Evolutionary conservation across 2,888 invertebrate genomes (phyloP), one percentile per base, ranked within the genome.

Genomic region (Lasiommata megera): DNA sequence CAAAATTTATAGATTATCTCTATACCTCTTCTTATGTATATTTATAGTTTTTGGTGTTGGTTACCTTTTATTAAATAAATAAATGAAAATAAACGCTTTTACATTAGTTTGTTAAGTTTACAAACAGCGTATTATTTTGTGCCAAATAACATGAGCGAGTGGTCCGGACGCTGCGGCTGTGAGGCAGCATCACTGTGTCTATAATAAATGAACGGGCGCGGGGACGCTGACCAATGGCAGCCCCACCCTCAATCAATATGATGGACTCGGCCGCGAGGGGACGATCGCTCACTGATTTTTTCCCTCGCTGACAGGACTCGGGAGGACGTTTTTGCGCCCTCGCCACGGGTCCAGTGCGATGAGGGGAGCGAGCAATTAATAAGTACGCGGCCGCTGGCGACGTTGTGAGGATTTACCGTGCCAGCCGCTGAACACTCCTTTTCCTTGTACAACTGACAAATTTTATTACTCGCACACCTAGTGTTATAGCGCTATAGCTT

Each of bases 181-280:
- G 43, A 71, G 72, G 74, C 81, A 84, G 87, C 84, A 86, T 87
- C 88, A 77, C 82, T 76, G 79, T 88, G 90, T 91, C 89, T 91
- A 91, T 91, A 91, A 91, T 91, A 92, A 91, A 92, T 91, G 92
- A 92, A 89, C 83, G 85, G 84, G 83, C 82, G 85, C 83, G 84
- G 88, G 86, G 85, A 84, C 79, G 88, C 86, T 89, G 90, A 88
- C 89, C 91, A 88, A 85, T 86, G 88, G 88, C 82, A 81, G 88
- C 84, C 86, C 90, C 89, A 87, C 91, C 91, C 91, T 91, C 91
- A 91, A 91, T 91, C 91, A 91, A 91, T 91, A 91, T 91, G 91
- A 91, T 91, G 91, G 91, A 91, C 90, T 91, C 86, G 79, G 80
- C 73, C 87, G 88, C 89, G 89, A 89, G 90, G 90, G 91, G 91